Base-by-base conservation (phyloP, 2,888 invertebrate species). In the Torymus auratus region DNA sequence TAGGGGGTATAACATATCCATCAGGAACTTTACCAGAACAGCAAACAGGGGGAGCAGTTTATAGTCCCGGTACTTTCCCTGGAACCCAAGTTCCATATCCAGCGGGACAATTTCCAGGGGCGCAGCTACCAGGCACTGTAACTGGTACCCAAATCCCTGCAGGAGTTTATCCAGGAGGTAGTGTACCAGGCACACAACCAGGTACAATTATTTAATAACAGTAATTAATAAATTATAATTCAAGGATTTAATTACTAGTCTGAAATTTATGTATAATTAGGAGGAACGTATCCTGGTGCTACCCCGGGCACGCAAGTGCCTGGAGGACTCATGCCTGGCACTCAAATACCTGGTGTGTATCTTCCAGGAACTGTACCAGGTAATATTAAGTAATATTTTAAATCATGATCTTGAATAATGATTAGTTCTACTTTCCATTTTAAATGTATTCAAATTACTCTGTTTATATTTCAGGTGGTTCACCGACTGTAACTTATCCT, bases 51-150 rank as follows among this genome's bases (percentile, higher is more conserved):
- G 20, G 20, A 20, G 20, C 20, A 20, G 20, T 20, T 20, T 20
- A 20, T 20, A 20, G 20, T 20, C 20, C 20, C 20, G 20, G 20
- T 20, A 20, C 20, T 20, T 20, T 20, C 2, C 28, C 28, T 28
- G 73, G 71, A 5, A 50, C 67, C 1, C 67, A 68, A 55, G 12
- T 68, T 41, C n/a, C 60, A 73, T 52, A 28, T 53, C 52, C 61
- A 58, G 5, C 3, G 17, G 53, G 53, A 13, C 28, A 28, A 28
- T 20, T 2, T 17, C 64, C 64, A 12, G 78, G 82, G 14, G 76
- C 79, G 0, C 72, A 64, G 60, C 61, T 17, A 41, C 53, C 56
- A 64, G 82, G 83, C 53, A 83, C 75, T 53, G 83, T 50, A 15
- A 64, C 80, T n/a, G 83, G 82, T 15, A 76, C 80, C 61, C 70